These are phyloP conservation scores for Microctonus hyperodae DNA, from an alignment of 2,888 invertebrate genomes.

Conservation along the genomic window DNA sequence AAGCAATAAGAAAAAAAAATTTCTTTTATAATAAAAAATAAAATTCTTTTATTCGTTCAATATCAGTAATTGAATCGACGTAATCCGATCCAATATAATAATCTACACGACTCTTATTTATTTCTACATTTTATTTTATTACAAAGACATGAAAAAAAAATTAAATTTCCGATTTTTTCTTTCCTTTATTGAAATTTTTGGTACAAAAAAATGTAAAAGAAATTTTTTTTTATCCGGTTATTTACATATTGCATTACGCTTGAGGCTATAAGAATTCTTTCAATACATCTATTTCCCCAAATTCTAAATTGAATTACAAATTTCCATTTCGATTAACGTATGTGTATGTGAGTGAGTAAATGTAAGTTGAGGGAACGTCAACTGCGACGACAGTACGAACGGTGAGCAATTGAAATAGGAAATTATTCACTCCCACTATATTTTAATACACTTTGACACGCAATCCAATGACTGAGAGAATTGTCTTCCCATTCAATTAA, in stretches of 20 bases:
- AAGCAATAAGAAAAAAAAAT: background rate
- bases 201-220: too few relatives aligned
- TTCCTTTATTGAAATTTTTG: background rate
- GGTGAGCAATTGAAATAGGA: constrained; percentile 24
- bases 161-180: background rate
- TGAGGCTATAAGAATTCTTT: background rate
- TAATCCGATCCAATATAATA: constrained; percentile 34
- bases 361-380: background rate
- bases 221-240: too few relatives aligned
- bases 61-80: constrained; percentile 37
- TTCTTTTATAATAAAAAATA: background rate
- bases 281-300: background rate
- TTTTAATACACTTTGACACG: constrained; percentile 4
- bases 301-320: constrained; percentile 3
- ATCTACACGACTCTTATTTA: background rate
- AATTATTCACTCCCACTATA: constrained; percentile 36
- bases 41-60: constrained; percentile 15
- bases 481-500: background rate
- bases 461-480: background rate
- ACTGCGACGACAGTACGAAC: background rate
- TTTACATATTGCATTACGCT: background rate
- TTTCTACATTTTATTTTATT: background rate
- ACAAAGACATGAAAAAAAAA: background rate
- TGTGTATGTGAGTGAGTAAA: background rate
- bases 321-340: background rate